These are phyloP conservation scores for Poeciliopsis gracilis DNA, from an alignment of 2,797 vertebrate genomes.

Conservation along the genomic window DNA sequence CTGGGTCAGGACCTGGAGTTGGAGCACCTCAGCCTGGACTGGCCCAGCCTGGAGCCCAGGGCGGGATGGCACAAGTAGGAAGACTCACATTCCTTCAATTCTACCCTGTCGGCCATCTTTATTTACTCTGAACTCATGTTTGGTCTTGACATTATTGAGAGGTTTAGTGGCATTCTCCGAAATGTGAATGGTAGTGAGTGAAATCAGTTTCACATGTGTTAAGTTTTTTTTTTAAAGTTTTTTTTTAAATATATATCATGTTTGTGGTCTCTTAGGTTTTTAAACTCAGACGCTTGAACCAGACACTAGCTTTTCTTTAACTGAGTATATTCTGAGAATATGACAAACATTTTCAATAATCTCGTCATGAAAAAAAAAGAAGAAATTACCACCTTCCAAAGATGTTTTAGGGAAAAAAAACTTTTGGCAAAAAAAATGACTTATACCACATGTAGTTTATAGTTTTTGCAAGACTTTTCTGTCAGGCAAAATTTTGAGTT, in stretches of 20 bases:
- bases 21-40: slow-evolving; percentile 85
- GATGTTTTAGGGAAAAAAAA: too few relatives aligned
- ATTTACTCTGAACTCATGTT: not conserved
- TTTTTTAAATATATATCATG: not conserved
- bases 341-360: not conserved
- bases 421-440: too few relatives aligned
- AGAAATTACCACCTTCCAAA: too few relatives aligned
- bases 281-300: not conserved
- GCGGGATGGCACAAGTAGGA: slow-evolving; percentile 82
- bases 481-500: too few relatives aligned
- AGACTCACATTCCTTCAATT: not conserved
- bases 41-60: slow-evolving; percentile 80
- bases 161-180: not conserved
- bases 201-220: not conserved
- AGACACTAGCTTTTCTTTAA: not conserved
- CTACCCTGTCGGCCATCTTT: not conserved
- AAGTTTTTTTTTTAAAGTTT: too few relatives aligned
- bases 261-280: not conserved
- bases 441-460: not conserved
- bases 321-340: not conserved
- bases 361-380: not conserved
- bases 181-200: not conserved
- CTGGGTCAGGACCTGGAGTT: slow-evolving; percentile 84
- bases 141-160: not conserved
- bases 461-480: not conserved